Base-by-base conservation (phyloP, 2,888 invertebrate species). In the Nomada fucata region DNA sequence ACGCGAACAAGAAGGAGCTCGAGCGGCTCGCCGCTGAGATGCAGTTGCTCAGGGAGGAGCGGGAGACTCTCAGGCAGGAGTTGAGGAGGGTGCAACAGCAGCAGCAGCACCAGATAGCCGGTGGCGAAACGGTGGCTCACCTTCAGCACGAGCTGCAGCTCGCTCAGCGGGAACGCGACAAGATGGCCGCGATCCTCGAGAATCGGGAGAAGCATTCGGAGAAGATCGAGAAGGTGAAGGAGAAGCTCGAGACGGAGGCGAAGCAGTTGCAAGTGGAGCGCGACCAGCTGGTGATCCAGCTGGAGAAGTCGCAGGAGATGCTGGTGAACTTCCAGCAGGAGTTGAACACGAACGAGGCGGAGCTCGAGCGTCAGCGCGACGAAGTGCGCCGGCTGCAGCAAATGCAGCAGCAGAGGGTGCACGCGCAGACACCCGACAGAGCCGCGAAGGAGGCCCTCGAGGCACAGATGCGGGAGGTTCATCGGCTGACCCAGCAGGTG, bases 261-360 rank as follows among this genome's bases (percentile, higher is more conserved):
- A 97, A 97, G 91, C 97, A 98, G 93, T 93, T 98, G 90, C 97
- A 97, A 23, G 96, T 97, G 85, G 98, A 98, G 93, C 90, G 97
- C 67, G 98, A 98, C 93, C 98, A 98, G 93, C 94, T 98, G 83
- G 97, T 98, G 1, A 96, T 97, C 85, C 98, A 98, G 93, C 93
- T 98, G 92, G 98, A 98, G 93, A 98, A 98, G 94, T 98, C 97
- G 59, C 98, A 98, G 93, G 98, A 98, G 89, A 98, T 98, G 96
- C 94, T 98, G 78, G 97, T 98, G 94, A 98, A 98, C 94, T 98
- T 98, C 97, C 98, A 98, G 93, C 97, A 98, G 92, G 98, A 98
- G 92, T 93, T 98, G 69, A 97, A 97, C 87, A 96, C 97, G 86
- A 97, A 97, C 87, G 98, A 98, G 94, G 95, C 96, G 60, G 98